Evolutionary conservation across 1,140 invertebrate genomes (phyloP).

Genomic region (Pseudomyrmex pallidus): DNA sequence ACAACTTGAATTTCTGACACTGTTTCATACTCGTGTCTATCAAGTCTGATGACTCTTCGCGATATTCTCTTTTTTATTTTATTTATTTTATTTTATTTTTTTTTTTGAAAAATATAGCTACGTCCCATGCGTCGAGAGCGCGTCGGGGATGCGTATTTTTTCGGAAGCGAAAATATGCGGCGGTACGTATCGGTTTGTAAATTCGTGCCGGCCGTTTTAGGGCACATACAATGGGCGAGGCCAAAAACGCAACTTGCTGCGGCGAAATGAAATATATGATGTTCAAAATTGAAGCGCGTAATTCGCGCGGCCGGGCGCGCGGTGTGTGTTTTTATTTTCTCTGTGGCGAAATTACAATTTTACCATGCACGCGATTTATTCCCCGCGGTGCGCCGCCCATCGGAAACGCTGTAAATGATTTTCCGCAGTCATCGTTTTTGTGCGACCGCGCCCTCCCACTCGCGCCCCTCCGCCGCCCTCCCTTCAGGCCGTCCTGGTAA

Average conservation of each 20-base stretch:
- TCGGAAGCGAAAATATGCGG: constrained; percentile 59
- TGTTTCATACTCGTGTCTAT: not conserved
- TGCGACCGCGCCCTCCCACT: constrained; percentile 27
- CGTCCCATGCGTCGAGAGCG: constrained; percentile 32
- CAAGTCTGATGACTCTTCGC: constrained; percentile 19
- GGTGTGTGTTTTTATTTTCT: constrained; percentile 58
- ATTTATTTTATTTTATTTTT: constrained; percentile 31
- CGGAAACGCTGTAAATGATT: constrained; percentile 60
- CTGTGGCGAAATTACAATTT: constrained; percentile 62
- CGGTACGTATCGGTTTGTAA: constrained; percentile 59
- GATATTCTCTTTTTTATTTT: constrained; percentile 38
- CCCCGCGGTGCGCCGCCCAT: constrained; percentile 59
- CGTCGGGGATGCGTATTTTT: constrained; percentile 56
- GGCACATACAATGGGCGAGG: constrained; percentile 52
- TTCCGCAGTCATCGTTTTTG: constrained; percentile 62
- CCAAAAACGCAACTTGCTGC: constrained; percentile 59
- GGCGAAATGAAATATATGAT: constrained; percentile 60
- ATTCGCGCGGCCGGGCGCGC: constrained; percentile 56
- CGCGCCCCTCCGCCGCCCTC: not conserved
- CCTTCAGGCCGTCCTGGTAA: constrained; percentile 36
- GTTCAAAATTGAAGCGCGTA: constrained; percentile 62
- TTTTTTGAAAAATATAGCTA: constrained; percentile 33
- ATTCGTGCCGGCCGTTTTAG: constrained; percentile 59
- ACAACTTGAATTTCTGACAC: not conserved
- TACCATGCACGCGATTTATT: constrained; percentile 58